These are phyloP conservation scores for Eupithecia subumbrata DNA, from an alignment of 2,888 invertebrate species.

Conservation along the genomic window DNA sequence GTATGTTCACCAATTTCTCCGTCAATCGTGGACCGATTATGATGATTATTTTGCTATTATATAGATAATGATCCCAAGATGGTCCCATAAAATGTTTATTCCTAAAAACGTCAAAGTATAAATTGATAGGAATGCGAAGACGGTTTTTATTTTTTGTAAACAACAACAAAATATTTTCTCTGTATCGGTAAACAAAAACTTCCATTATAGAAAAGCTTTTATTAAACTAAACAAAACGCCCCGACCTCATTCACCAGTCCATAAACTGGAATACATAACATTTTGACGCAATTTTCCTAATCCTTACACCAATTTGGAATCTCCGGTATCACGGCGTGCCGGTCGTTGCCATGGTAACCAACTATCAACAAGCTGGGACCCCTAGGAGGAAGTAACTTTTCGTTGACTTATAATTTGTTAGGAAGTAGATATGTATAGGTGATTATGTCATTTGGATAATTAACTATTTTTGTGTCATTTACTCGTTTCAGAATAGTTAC, in stretches of 20 bases:
- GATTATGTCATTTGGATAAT: not conserved
- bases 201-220: not conserved
- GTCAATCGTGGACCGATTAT: too few species aligned
- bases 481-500: not conserved
- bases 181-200: not conserved
- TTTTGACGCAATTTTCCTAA: conserved; percentile 19
- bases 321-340: conserved; percentile 46
- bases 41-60: too few species aligned
- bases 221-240: not conserved
- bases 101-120: too few species aligned
- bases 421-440: not conserved
- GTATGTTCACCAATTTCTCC: too few species aligned
- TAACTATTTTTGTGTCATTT: not conserved
- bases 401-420: not conserved
- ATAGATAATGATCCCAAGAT: too few species aligned
- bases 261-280: not conserved
- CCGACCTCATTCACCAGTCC: conserved; percentile 1
- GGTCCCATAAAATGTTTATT: too few species aligned
- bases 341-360: conserved; percentile 53
- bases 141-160: too few species aligned
- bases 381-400: conserved; percentile 14
- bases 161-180: not conserved
- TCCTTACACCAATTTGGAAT: conserved; percentile 17
- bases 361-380: conserved; percentile 52
- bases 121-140: too few species aligned